phyloP scores from a whole-genome alignment of 2,888 invertebrate species.

The Heteromurus nitidus region DNA sequence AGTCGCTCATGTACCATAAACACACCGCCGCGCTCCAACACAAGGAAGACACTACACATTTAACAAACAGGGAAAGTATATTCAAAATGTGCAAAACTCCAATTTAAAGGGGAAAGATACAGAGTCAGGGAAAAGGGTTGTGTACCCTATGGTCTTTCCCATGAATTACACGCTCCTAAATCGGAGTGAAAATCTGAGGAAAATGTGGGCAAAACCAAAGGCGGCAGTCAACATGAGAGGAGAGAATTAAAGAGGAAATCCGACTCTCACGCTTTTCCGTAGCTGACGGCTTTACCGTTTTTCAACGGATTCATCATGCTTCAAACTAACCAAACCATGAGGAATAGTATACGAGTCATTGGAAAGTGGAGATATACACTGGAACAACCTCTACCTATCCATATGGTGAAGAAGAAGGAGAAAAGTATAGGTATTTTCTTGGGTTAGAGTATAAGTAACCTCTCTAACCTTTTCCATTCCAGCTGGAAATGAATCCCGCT shows the following conservation, averaged over 20 bases:
- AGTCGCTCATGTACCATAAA: neutral
- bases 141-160: neutral
- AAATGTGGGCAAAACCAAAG: neutral
- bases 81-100: too few relatives aligned
- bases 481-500: too few relatives aligned
- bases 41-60: too few relatives aligned
- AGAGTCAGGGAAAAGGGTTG: neutral
- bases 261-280: slow-evolving; percentile 32
- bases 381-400: neutral
- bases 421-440: too few relatives aligned
- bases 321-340: slow-evolving; percentile 10
- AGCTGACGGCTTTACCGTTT: neutral
- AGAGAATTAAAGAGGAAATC: slow-evolving; percentile 21
- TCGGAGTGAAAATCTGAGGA: neutral
- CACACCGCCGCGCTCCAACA: too few relatives aligned
- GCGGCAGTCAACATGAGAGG: neutral
- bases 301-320: too few relatives aligned
- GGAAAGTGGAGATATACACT: neutral
- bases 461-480: too few relatives aligned
- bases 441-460: too few relatives aligned
- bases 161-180: neutral
- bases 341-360: too few relatives aligned
- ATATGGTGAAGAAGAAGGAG: neutral
- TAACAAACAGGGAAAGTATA: too few relatives aligned
- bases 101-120: too few relatives aligned